Evolutionary conservation across 2,797 vertebrate genomes (phyloP).

Genomic region (Typhlichthys subterraneus): DNA sequence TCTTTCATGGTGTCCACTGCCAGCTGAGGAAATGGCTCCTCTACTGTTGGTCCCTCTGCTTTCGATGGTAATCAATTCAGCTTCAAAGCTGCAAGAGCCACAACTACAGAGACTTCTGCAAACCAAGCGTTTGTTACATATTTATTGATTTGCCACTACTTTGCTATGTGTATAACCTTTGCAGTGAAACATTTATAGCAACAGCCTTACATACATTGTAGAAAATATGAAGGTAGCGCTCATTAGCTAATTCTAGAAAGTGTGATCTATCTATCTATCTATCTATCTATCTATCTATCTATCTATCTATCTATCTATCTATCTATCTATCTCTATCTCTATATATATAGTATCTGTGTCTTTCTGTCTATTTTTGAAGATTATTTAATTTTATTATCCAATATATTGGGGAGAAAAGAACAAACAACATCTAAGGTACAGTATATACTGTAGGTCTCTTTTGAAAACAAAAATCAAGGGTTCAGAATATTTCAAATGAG

Average conservation of each 20-base stretch:
- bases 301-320: no score
- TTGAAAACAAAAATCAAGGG: constrained; percentile 18
- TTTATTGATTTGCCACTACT: constrained; percentile 19
- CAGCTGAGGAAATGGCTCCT: constrained; percentile 55
- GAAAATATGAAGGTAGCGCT: no score
- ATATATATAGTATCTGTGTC: no score
- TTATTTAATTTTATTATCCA: no score
- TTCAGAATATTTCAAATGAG: constrained; percentile 59
- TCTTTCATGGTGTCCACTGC: constrained; percentile 59
- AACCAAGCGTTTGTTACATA: constrained; percentile 17
- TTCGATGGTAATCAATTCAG: constrained; percentile 75
- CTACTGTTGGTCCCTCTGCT: constrained; percentile 57
- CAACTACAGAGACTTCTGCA: constrained; percentile 42
- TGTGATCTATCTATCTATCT: no score
- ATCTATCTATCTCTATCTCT: no score
- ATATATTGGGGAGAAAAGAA: no score
- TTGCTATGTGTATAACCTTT: neutral
- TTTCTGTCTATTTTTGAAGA: no score
- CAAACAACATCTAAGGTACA: neutral
- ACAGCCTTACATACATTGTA: neutral
- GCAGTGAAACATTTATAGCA: neutral
- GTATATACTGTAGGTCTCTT: constrained; percentile 1
- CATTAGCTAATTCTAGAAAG: no score
- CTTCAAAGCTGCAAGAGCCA: constrained; percentile 55
- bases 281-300: no score